Percentiles rank a stretch among this genome's conserved stretches.
phyloP scores from a whole-genome alignment of 2,888 invertebrate species.

The Pediacus dermestoides region DNA sequence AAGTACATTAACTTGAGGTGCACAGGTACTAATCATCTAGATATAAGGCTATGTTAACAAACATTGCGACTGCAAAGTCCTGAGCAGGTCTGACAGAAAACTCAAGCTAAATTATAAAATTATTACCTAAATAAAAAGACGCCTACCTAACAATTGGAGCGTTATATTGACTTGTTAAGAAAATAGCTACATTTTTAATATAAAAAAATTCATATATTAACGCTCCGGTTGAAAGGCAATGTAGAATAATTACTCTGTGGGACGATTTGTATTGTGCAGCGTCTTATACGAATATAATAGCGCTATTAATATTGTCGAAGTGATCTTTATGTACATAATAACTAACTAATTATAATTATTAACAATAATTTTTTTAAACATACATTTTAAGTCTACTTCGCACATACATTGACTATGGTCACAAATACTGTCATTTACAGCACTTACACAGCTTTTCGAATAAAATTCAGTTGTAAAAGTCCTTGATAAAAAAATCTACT shows the following conservation, averaged over 20 bases:
- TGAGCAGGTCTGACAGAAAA: constrained; percentile 23
- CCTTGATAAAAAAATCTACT: constrained; percentile 13
- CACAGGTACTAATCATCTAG: constrained; percentile 33
- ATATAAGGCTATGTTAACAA: constrained; percentile 25
- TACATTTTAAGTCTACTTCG: constrained; percentile 28
- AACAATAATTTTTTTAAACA: constrained; percentile 23
- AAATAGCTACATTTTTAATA: constrained; percentile 9
- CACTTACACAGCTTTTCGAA: constrained; percentile 13
- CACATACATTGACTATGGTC: constrained; percentile 32
- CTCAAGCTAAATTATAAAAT: constrained; percentile 19
- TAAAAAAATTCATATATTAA: constrained; percentile 19
- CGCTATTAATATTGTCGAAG: constrained; percentile 31
- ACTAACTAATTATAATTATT: constrained; percentile 24
- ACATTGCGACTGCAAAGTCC: constrained; percentile 27
- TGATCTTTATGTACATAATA: constrained; percentile 27
- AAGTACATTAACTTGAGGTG: constrained; percentile 32
- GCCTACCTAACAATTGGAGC: constrained; percentile 12
- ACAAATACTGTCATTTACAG: constrained; percentile 33
- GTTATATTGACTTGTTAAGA: constrained; percentile 16
- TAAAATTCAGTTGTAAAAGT: constrained; percentile 12
- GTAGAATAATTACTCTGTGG: constrained; percentile 12
- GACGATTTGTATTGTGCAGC: constrained; percentile 23
- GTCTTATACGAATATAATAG: constrained; percentile 18
- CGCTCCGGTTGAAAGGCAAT: constrained; percentile 16
- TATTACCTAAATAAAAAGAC: constrained; percentile 13